Evolutionary conservation across 2,113 vertebrate genomes (phyloP), one percentile per base, ranked within the genome.

Genomic region (Mormoops blainvillei): DNA sequence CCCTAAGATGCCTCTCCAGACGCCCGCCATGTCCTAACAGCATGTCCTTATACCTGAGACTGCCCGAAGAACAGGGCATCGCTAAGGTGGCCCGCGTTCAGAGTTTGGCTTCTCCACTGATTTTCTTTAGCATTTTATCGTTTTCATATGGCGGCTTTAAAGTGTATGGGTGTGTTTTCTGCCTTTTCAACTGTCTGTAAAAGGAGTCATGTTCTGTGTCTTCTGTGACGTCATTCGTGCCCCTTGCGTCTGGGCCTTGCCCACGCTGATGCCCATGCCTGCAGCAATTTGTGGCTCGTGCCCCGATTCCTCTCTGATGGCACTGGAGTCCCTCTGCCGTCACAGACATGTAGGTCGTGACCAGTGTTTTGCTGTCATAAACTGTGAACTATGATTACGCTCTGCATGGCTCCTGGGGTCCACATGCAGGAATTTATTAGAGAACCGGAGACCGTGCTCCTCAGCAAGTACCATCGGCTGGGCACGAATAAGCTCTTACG

Each of bases 391-490:
- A 18, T 36, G 8, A 68, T 8, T 18, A 4, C n/a, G 33, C 67
- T 43, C 70, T 16, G 7, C 41, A 26, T 74, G 71, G 7, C 70
- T 73, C 70, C 70, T 43, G 38, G 22, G 26, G 70, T 24, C 70
- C 41, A 0, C 0, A 3, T 3, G 13, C 70, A 43, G 70, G 38
- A 28, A 4, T 26, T 71, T 0, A 13, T 43, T 41, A 2, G 1
- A 26, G 12, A 8, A 13, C 41, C 5, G 6, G 36, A 73, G 3
- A 4, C 15, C 4, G 28, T 15, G 71, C 26, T 45, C 24, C 41
- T 43, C 15, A 7, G 38, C 71, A 45, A 16, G 14, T 31, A 41
- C 43, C 13, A 0, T 45, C 71, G 9, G 41, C 41, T 43, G 43
- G 71, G 15, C 14, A 28, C 70, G 5, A 45, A 31, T 14, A 31